Evolutionary conservation across 2,888 invertebrate species (phyloP).

Genomic region (Drosophila demipolita): DNA sequence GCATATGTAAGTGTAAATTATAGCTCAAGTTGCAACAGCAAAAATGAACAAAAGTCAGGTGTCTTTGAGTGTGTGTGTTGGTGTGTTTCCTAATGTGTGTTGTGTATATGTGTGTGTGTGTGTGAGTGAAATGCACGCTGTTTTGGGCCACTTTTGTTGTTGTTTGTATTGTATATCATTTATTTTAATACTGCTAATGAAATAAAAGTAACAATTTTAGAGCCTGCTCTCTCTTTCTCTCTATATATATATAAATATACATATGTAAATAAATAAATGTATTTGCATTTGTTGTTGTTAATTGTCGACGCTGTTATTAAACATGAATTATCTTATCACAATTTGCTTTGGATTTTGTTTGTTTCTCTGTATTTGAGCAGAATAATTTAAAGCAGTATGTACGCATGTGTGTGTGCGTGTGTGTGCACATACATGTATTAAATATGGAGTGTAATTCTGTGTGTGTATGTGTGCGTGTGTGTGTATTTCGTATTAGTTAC

Average conservation of each 20-base stretch:
- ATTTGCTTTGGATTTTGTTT: constrained; percentile 54
- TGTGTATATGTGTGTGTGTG: constrained; percentile 15
- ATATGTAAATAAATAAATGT: constrained; percentile 25
- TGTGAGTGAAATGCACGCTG: constrained; percentile 29
- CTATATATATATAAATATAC: constrained; percentile 6
- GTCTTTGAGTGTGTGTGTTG: constrained; percentile 14
- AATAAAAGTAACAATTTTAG: constrained; percentile 26
- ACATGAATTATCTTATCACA: constrained; percentile 55
- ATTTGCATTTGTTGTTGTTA: constrained; percentile 24
- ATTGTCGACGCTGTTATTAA: constrained; percentile 26
- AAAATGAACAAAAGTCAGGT: constrained; percentile 27
- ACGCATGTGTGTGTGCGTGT: constrained; percentile 22
- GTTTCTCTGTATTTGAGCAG: constrained; percentile 15
- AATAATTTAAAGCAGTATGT: constrained; percentile 30
- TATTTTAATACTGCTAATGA: constrained; percentile 37
- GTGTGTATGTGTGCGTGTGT: constrained; percentile 18
- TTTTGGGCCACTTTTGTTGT: constrained; percentile 10
- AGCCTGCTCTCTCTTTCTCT: constrained; percentile 40
- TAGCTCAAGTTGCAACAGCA: constrained; percentile 67
- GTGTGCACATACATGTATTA: constrained; percentile 12
- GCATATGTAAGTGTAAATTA: constrained; percentile 24
- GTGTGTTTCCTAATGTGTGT: constrained; percentile 2
- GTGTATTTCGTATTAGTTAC: constrained; percentile 44
- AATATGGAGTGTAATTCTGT: constrained; percentile 14
- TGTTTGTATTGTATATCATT: constrained; percentile 1